Conservation (phyloP, 64 coral and sea anemone genomes). For the Acropora yongei region DNA sequence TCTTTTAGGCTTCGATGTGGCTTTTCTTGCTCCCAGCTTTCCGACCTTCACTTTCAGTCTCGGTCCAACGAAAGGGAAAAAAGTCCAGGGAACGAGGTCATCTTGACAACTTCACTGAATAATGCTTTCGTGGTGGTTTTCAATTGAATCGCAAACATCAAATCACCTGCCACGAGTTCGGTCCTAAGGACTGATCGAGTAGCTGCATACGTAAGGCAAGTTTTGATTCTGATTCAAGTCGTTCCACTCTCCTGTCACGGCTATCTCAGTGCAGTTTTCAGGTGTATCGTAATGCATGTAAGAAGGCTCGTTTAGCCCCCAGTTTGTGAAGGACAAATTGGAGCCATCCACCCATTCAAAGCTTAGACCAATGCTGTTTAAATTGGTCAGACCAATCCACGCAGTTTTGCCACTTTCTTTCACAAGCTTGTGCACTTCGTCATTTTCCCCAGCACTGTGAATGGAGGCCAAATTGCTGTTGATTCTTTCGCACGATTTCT, state of each 20-base stretch:
- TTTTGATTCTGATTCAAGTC: background rate
- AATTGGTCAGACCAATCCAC: constrained; percentile 39
- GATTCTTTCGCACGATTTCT: background rate
- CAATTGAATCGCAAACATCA: no score
- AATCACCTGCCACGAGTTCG: no score
- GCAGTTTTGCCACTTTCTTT: background rate
- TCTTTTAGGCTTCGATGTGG: no score
- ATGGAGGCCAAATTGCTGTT: constrained; percentile 19
- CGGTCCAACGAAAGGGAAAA: no score
- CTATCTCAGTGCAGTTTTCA: constrained; percentile 15
- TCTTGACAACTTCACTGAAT: no score
- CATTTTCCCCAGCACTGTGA: background rate
- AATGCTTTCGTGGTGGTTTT: no score
- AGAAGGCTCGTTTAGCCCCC: background rate
- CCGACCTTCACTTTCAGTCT: no score
- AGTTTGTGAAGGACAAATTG: background rate
- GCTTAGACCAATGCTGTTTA: background rate
- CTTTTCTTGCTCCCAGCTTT: no score
- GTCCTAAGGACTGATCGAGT: background rate
- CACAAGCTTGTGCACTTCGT: background rate
- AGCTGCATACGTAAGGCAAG: background rate
- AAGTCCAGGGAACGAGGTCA: no score
- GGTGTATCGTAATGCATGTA: no score
- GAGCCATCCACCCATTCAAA: constrained; percentile 34
- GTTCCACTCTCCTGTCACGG: background rate